phyloP scores from a whole-genome alignment of 1,140 invertebrate genomes.

The Stegodyphus dumicola region DNA sequence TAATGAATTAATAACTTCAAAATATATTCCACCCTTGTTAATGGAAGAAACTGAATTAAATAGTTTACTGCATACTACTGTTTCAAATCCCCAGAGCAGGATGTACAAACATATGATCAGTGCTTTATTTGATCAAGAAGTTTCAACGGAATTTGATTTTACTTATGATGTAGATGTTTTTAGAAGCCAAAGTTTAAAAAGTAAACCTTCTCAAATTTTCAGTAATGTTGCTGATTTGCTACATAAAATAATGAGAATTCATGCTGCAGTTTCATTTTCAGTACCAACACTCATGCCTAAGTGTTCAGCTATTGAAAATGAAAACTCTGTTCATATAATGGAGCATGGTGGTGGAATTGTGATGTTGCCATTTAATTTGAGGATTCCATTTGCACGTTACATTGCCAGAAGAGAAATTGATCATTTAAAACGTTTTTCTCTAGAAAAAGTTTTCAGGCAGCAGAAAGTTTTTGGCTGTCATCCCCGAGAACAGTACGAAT shows the following conservation, averaged over 20 bases:
- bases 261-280: conserved; percentile 60
- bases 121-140: conserved; percentile 71
- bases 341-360: conserved; percentile 84
- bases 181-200: conserved; percentile 58
- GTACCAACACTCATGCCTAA: conserved; percentile 63
- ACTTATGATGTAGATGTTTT: conserved; percentile 77
- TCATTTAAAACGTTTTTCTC: conserved; percentile 83
- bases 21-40: conserved; percentile 80
- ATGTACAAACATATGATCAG: conserved; percentile 81
- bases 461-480: conserved; percentile 85
- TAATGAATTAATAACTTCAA: conserved; percentile 82
- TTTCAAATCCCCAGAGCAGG: conserved; percentile 84
- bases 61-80: conserved; percentile 80
- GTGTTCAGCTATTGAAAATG: conserved; percentile 37
- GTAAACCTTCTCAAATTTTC: conserved; percentile 48
- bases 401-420: conserved; percentile 84
- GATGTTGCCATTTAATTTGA: conserved; percentile 76
- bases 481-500: conserved; percentile 88
- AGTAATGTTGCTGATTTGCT: conserved; percentile 68
- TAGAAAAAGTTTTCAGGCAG: conserved; percentile 88
- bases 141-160: conserved; percentile 77
- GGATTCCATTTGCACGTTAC: conserved; percentile 82
- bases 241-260: conserved; percentile 74
- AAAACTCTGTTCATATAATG: conserved; percentile 75
- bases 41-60: conserved; percentile 84